Evolutionary conservation across 2,888 invertebrate species (phyloP), one percentile per base, ranked within the genome.

Genomic region (Ferdinandea cuprea): DNA sequence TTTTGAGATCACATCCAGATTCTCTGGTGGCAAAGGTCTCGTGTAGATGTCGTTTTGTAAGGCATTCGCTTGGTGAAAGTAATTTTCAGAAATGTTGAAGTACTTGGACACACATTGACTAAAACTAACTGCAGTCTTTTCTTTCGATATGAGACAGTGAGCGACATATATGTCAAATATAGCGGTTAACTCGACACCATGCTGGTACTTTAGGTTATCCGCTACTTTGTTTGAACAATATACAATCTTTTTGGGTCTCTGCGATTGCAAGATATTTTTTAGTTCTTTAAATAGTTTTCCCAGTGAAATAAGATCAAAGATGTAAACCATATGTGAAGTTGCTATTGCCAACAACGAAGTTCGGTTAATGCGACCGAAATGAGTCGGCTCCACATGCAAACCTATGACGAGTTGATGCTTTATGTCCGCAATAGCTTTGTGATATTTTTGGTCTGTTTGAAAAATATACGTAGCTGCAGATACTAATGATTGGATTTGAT

Each of bases 81-180:
- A 87, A 30, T 83, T 61, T 2, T 83, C 69, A 0, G 88, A 84
- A 19, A 88, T 81, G 50, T 85, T 86, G 0, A 88, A 86, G 3
- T 86, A 86, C 5, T 73, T 79, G 5, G 74, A 65, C 2, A 87
- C 56, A 6, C 87, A 86, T 56, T 87, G 78, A 7, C 79, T 66
- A 3, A 88, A 78, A 6, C 77, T 85, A 4, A 85, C 35, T 9
- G 85, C 69, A 5, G 42, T 30, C 25, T 86, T 87, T 15, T 85
- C 48, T 1, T 85, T 86, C 0, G 85, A 72, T 9, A 86, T 72
- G 1, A 87, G 46, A 11, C 87, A 86, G 58, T 88, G 86, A 0
- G 88, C 88, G 9, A 88, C 87, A 76, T 86, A 87, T 3, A 87
- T 85, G 78, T 88, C 88, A 68, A 88, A 88, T 19, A 88, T 59